A percentile compares a stretch with the other conserved stretches of the same genome.
phyloP scores from a whole-genome alignment of 2,113 vertebrate species.

The Cervus canadensis region DNA sequence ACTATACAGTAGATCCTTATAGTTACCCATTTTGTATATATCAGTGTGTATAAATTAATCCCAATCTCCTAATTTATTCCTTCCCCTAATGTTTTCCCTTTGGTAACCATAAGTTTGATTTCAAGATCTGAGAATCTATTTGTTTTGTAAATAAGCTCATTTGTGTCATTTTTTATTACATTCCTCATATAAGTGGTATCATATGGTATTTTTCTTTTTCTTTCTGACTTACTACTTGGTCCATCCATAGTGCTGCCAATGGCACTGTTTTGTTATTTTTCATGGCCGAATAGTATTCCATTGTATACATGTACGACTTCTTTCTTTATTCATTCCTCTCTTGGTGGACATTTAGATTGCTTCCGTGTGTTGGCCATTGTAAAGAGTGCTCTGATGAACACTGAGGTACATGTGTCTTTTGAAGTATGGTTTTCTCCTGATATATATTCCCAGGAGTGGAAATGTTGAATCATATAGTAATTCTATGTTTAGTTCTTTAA shows the following conservation, averaged over 20 bases:
- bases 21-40: not conserved
- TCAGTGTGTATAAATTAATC: not conserved
- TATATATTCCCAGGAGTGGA: not conserved
- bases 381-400: not conserved
- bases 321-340: not conserved
- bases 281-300: not conserved
- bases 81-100: not conserved
- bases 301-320: not conserved
- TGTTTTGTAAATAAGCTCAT: not conserved
- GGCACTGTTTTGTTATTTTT: not conserved
- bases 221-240: not conserved
- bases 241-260: not conserved
- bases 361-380: not conserved
- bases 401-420: not conserved
- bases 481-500: not conserved
- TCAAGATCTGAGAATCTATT: not conserved
- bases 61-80: not conserved
- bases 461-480: not conserved
- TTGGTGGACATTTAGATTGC: not conserved
- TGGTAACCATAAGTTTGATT: not conserved
- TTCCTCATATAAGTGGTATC: not conserved
- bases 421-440: not conserved
- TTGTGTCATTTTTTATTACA: not conserved
- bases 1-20: not conserved
- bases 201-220: not conserved